These are phyloP conservation scores for Cheumatopsyche charites DNA, from an alignment of 1,140 invertebrate genomes.

Conservation along the genomic window DNA sequence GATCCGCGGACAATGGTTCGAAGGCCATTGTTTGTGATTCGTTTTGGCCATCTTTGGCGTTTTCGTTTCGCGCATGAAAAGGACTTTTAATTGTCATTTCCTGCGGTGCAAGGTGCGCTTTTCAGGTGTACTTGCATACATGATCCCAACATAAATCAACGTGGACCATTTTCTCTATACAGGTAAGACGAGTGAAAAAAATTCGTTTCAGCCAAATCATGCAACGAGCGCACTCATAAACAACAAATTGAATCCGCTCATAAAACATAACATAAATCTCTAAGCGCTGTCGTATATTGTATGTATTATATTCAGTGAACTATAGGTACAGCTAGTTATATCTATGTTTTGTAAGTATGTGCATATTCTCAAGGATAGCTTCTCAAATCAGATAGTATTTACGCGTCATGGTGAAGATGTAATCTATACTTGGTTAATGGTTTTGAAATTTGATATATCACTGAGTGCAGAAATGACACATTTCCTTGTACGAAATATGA, in stretches of 20 bases:
- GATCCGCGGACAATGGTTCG: conserved; percentile 26
- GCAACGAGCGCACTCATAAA: neutral
- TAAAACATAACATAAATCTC: too few relatives aligned
- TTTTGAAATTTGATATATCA: conserved; percentile 23
- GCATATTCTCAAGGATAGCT: neutral
- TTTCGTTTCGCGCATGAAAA: conserved; percentile 33
- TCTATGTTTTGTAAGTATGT: too few relatives aligned
- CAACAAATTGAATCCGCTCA: too few relatives aligned
- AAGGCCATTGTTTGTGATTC: conserved; percentile 42
- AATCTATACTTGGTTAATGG: conserved; percentile 34
- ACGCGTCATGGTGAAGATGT: conserved; percentile 13
- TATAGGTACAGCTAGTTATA: too few relatives aligned
- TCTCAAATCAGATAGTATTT: conserved; percentile 18
- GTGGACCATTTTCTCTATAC: conserved; percentile 8
- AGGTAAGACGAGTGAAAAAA: neutral
- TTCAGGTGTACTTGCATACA: conserved; percentile 37
- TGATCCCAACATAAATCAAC: conserved; percentile 42
- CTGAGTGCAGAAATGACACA: conserved; percentile 27
- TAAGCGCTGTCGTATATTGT: neutral
- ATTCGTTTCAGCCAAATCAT: neutral
- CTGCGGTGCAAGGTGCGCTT: conserved; percentile 47
- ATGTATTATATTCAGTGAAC: neutral
- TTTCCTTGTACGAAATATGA: conserved; percentile 15
- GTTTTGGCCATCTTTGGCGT: conserved; percentile 39
- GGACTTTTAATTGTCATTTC: conserved; percentile 47